These are phyloP conservation scores for Aegithalos caudatus DNA, from an alignment of 2,113 vertebrate species.

Conservation along the genomic window DNA sequence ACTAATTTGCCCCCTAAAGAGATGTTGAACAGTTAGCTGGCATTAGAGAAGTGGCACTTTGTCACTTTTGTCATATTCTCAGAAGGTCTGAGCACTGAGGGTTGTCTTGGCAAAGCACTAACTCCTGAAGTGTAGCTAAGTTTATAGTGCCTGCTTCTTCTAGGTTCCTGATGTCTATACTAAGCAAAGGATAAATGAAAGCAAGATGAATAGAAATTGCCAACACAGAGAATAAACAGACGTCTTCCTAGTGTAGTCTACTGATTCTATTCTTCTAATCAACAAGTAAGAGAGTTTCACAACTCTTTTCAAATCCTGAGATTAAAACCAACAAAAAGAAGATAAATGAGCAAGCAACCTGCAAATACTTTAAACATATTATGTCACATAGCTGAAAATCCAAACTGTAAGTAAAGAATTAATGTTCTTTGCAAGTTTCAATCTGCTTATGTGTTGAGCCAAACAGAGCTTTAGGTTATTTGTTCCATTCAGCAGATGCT, in stretches of 20 bases:
- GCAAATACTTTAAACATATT: not conserved
- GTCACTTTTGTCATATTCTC: not conserved
- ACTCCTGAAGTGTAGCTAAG: not conserved
- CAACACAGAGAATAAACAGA: not conserved
- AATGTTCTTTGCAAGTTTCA: not conserved
- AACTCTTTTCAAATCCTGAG: not conserved
- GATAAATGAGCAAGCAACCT: not conserved
- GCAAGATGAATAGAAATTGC: not conserved
- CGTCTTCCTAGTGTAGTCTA: not conserved
- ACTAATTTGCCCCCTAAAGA: not conserved
- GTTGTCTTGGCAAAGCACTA: not conserved
- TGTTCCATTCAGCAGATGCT: not conserved
- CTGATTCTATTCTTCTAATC: not conserved
- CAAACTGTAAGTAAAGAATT: not conserved
- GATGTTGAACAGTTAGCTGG: not conserved
- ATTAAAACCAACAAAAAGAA: not conserved
- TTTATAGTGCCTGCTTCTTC: not conserved
- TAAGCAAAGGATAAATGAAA: not conserved
- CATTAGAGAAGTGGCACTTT: not conserved
- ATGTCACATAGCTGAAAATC: not conserved
- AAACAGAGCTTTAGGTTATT: not conserved
- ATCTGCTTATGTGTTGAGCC: not conserved
- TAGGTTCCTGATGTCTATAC: not conserved
- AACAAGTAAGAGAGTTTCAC: not conserved
- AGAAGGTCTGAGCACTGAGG: not conserved